Base-by-base conservation (phyloP, 1,140 invertebrate genomes). In the Dreissena polymorpha region DNA sequence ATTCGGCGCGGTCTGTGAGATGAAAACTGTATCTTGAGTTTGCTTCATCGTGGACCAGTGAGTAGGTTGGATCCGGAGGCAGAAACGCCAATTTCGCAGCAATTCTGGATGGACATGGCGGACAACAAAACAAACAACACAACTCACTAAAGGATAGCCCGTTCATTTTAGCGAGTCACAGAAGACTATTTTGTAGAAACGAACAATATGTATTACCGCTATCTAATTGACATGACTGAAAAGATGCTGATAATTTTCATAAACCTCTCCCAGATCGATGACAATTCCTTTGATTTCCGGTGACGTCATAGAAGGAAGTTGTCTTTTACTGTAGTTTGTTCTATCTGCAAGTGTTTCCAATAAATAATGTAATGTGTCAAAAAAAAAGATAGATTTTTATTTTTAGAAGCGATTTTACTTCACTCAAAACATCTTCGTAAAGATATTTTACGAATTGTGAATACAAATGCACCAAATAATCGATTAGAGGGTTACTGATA, bases 101-200 rank as follows among this genome's bases (percentile, higher is more conserved):
- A 89, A 99, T 99, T 93, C 97, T 95, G 84, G 98, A 98, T 87
- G 99, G 99, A 94, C 97, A 99, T 89, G 99, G 99, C 90, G 99
- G 99, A 95, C 99, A 99, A 95, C 99, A 99, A 94, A 99, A 99
- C 91, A 99, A 95, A 94, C 98, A 99, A 95, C 98, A 99, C 89
- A 99, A 95, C 94, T 99, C 98, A 95, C 97, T 92, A 73, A 92
- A 89, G 21, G 91, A 92, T 75, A 93, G 87, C 73, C 92, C 91
- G 87, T 92, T 93, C 92, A 93, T 92, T 18, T 64, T 87, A 53
- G 16, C 21, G 50, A 29, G 3, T 50, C 18, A 27, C 2, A 6
- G 50, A 39, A 55, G 16, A 10, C 13, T 57, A 29, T 57, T 21
- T 69, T 16, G 14, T 14, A 53, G 16, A 39, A 23, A 29, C 6